These are phyloP conservation scores for Drosophila diplacantha DNA, from an alignment of 2,888 invertebrate species.

Conservation along the genomic window DNA sequence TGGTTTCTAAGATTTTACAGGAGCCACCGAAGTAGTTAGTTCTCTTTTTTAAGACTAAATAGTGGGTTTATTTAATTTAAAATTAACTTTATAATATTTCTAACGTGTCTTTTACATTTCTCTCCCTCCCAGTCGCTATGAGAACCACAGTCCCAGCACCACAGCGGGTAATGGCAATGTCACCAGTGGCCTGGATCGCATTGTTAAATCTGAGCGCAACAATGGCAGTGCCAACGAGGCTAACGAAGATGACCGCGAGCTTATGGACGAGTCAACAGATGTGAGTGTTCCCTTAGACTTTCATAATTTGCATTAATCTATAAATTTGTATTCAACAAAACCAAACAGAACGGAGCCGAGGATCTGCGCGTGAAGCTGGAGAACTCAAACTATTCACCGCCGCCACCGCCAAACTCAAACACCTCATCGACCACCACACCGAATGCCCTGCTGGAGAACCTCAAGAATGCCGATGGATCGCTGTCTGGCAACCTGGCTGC, in stretches of 20 bases:
- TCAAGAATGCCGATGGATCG: slow-evolving; percentile 74
- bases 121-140: slow-evolving; percentile 72
- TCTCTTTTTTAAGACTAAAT: neutral
- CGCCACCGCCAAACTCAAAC: slow-evolving; percentile 81
- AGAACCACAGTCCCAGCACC: slow-evolving; percentile 78
- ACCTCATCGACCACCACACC: slow-evolving; percentile 80
- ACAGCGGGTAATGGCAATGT: slow-evolving; percentile 74
- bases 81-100: neutral
- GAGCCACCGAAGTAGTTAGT: too few relatives aligned
- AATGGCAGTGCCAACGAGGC: slow-evolving; percentile 78
- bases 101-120: neutral
- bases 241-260: slow-evolving; percentile 76
- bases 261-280: slow-evolving; percentile 77
- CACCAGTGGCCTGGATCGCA: slow-evolving; percentile 69
- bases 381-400: slow-evolving; percentile 80
- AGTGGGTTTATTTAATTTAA: neutral
- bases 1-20: too few relatives aligned
- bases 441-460: slow-evolving; percentile 77
- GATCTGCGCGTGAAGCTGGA: slow-evolving; percentile 86
- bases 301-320: too few relatives aligned
- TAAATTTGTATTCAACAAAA: neutral
- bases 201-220: slow-evolving; percentile 77
- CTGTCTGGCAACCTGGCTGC: slow-evolving; percentile 76
- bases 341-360: slow-evolving; percentile 78
- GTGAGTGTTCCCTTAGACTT: slow-evolving; percentile 53